Evolutionary conservation across 2,888 invertebrate species (phyloP), one percentile per base, ranked within the genome.

Genomic region (Endotricha flammealis): DNA sequence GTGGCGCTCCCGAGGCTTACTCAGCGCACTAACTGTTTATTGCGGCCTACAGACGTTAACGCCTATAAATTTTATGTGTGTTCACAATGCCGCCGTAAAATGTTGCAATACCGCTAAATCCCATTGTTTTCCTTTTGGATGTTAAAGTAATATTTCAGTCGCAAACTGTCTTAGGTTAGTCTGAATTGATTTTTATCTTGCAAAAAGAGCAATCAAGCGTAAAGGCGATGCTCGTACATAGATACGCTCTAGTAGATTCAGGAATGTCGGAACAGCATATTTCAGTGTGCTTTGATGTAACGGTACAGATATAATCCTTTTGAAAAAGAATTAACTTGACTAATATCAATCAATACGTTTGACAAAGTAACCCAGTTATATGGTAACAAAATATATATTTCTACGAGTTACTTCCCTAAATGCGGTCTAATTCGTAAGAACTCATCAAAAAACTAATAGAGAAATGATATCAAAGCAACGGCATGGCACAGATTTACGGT

Each of bases 41-140:
- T 69, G 73, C 73, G 62, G 66, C 63, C 64, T 65, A 71, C 64
- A 73, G 70, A 76, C 72, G 76, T 78, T 78, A 80, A 72, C 69
- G 73, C 64, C 74, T 72, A 79, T 82, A 80, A 80, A 80, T 72
- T 82, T 80, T 75, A 80, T 71, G 72, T 70, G 60, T 69, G 70
- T 70, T 76, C 70, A 71, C 74, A 78, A 75, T 68, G 64, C 64
- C 56, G 65, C 67, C 67, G 68, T 81, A 80, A 79, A 82, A 77
- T 69, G 75, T 76, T 77, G 74, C 76, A 73, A 74, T 80, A 76
- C 73, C 67, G 72, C 66, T 64, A 71, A 77, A 77, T 70, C 67
- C 64, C 55, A 60, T 69, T 73, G 69, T 68, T 73, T 73, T 72
- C 70, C 64, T 62, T 65, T 64, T 48, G 57, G 60, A 67, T 72